Conservation (phyloP, 2,113 vertebrate genomes). For the Larimichthys crocea region DNA sequence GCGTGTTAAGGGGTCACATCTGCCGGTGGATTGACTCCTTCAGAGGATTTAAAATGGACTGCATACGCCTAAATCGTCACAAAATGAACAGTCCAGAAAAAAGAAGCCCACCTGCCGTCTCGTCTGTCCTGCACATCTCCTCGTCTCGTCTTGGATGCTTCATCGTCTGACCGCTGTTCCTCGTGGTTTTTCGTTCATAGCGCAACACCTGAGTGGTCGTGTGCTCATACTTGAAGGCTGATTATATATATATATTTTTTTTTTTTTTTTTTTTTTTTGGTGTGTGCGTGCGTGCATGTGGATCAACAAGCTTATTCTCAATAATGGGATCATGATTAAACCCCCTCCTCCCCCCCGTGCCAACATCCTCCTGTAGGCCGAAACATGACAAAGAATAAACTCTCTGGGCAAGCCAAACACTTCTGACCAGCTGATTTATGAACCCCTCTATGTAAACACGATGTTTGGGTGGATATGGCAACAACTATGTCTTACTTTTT, state of each 20-base stretch:
- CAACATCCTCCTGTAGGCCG: constrained; percentile 33
- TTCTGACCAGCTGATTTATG: constrained; percentile 40
- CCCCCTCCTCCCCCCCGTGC: constrained; percentile 6
- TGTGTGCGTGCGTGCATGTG: constrained; percentile 15
- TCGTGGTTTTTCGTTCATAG: background rate
- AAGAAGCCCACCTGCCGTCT: constrained; percentile 23
- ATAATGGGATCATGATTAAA: constrained; percentile 27
- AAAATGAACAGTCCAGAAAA: background rate
- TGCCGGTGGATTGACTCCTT: constrained; percentile 28
- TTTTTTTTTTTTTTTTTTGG: constrained; percentile 31
- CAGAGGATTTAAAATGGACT: background rate
- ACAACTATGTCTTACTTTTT: constrained; percentile 70
- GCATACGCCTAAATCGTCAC: background rate
- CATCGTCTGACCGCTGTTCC: background rate
- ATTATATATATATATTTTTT: constrained; percentile 41
- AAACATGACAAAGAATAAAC: constrained; percentile 23
- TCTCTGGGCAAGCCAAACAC: constrained; percentile 4
- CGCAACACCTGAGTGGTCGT: background rate
- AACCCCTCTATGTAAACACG: constrained; percentile 12
- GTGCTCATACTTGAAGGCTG: constrained; percentile 44
- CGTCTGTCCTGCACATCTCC: background rate
- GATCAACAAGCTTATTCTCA: background rate
- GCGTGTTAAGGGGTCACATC: background rate
- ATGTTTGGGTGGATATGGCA: constrained; percentile 45
- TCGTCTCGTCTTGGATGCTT: constrained; percentile 5